phyloP scores from a whole-genome alignment of 2,797 vertebrate species.

The Astyanax mexicanus region DNA sequence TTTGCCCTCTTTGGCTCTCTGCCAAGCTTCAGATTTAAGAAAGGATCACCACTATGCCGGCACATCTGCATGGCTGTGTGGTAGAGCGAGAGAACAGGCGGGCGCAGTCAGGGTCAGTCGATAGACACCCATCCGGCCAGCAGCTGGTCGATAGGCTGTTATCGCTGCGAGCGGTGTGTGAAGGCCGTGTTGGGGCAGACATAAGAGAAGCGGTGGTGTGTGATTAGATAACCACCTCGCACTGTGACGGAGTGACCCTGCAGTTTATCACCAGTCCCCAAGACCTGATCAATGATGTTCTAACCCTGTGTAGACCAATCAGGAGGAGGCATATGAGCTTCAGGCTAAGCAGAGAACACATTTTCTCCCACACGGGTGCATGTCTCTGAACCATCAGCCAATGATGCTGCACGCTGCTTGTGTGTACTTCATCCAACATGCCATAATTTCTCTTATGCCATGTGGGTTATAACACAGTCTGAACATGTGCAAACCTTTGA shows the following conservation, averaged over 20 bases:
- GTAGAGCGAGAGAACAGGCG: slow-evolving; percentile 35
- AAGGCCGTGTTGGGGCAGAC: slow-evolving; percentile 21
- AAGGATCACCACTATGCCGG: background rate
- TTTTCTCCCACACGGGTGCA: background rate
- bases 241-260: slow-evolving; percentile 31
- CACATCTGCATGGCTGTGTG: slow-evolving; percentile 4
- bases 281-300: slow-evolving; percentile 48
- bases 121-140: slow-evolving; percentile 35
- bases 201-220: slow-evolving; percentile 22
- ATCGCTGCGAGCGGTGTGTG: slow-evolving; percentile 11
- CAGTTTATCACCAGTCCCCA: slow-evolving; percentile 34
- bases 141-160: slow-evolving; percentile 42
- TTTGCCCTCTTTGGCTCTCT: background rate
- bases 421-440: background rate
- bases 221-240: slow-evolving; percentile 52
- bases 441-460: background rate
- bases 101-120: slow-evolving; percentile 50
- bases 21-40: background rate
- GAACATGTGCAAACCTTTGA: background rate
- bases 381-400: background rate
- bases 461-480: background rate
- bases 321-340: slow-evolving; percentile 19
- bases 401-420: background rate
- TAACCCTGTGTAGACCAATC: slow-evolving; percentile 36
- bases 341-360: slow-evolving; percentile 35